A percentile compares a stretch with the other conserved stretches of the same genome.
Conservation (phyloP, 2,113 vertebrate genomes). For the Sigmodon hispidus region DNA sequence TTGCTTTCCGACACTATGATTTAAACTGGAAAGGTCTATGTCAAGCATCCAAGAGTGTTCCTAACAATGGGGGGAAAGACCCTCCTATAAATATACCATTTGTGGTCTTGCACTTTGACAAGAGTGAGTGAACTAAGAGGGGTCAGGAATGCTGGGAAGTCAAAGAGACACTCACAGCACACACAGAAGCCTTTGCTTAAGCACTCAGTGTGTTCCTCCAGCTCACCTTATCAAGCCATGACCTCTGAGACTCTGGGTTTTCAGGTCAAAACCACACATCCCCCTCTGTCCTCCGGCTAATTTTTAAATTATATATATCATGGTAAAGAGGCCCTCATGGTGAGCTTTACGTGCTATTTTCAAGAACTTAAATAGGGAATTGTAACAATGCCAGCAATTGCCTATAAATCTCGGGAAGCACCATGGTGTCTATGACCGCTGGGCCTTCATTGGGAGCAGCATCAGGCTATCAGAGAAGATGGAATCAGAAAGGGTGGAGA, state of each 20-base stretch:
- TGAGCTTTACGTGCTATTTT: constrained; percentile 81
- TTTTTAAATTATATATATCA: constrained; percentile 88
- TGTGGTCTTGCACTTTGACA: constrained; percentile 80
- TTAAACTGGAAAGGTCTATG: constrained; percentile 41
- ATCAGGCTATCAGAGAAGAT: background rate
- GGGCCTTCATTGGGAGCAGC: constrained; percentile 66
- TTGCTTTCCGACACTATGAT: constrained; percentile 16
- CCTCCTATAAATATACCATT: constrained; percentile 68
- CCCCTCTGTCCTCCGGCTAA: constrained; percentile 85
- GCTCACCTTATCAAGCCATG: constrained; percentile 84
- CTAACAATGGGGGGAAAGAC: constrained; percentile 65
- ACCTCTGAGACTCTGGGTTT: constrained; percentile 82
- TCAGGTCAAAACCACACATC: constrained; percentile 81
- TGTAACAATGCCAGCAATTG: constrained; percentile 80
- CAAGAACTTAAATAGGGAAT: constrained; percentile 84
- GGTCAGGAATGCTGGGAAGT: constrained; percentile 62
- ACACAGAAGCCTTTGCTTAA: constrained; percentile 80
- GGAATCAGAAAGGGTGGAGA: background rate
- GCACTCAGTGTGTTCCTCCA: constrained; percentile 79
- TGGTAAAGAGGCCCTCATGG: constrained; percentile 82
- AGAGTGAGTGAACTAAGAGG: constrained; percentile 78
- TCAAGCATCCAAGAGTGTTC: constrained; percentile 9
- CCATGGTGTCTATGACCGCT: constrained; percentile 69
- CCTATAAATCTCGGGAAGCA: constrained; percentile 75
- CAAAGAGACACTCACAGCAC: constrained; percentile 68